phyloP scores from a whole-genome alignment of 1,140 invertebrate genomes.

The Epicauta chinensis region DNA sequence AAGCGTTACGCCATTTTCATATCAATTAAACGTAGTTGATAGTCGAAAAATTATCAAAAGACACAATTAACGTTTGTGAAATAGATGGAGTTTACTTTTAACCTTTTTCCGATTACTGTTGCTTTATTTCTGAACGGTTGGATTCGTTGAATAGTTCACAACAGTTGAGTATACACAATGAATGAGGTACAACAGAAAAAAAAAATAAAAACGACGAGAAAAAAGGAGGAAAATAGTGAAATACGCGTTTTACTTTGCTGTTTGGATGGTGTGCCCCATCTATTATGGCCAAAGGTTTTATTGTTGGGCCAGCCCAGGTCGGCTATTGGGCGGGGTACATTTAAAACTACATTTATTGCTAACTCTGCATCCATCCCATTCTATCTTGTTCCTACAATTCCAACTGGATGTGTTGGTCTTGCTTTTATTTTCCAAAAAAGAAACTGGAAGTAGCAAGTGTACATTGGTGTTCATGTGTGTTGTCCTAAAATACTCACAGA shows the following conservation, averaged over 20 bases:
- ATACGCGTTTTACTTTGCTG: slow-evolving; percentile 18
- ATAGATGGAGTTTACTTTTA: too few species aligned
- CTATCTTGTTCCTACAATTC: slow-evolving; percentile 9
- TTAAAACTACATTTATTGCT: slow-evolving; percentile 27
- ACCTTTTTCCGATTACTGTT: not conserved
- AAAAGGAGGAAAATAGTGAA: slow-evolving; percentile 13
- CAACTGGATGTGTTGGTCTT: too few species aligned
- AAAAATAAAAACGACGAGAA: not conserved
- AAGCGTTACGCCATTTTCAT: too few species aligned
- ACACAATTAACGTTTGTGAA: too few species aligned
- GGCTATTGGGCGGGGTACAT: slow-evolving; percentile 21
- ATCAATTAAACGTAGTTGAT: too few species aligned
- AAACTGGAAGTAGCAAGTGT: too few species aligned
- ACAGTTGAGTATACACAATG: slow-evolving; percentile 10
- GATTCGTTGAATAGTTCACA: slow-evolving; percentile 11
- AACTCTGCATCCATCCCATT: slow-evolving; percentile 14
- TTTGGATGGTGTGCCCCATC: slow-evolving; percentile 22
- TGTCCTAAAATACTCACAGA: too few species aligned
- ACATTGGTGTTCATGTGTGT: too few species aligned
- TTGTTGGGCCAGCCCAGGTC: slow-evolving; percentile 24
- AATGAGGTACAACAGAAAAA: not conserved
- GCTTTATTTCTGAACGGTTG: slow-evolving; percentile 11
- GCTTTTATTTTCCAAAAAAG: too few species aligned
- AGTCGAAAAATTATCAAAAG: too few species aligned
- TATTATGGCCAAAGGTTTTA: slow-evolving; percentile 26